phyloP scores from a whole-genome alignment of 2,113 vertebrate genomes.

The Pygoscelis adeliae region DNA sequence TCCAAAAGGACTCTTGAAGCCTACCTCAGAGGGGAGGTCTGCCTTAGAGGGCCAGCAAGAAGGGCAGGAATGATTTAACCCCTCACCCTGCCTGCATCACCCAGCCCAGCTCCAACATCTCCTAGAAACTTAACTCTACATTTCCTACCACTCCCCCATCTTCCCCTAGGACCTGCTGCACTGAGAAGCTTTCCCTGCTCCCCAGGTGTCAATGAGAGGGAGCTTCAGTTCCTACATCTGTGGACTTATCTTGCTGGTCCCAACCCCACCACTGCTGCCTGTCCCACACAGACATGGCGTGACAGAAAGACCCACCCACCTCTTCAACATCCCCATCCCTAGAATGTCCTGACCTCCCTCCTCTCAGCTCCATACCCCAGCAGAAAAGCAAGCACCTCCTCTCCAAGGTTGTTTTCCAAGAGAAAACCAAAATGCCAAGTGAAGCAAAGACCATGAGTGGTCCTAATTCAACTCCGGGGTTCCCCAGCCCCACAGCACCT shows the following conservation, averaged over 20 bases:
- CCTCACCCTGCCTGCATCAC: background rate
- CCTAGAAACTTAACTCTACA: background rate
- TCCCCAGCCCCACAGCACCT: background rate
- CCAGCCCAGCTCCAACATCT: background rate
- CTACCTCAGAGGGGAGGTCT: background rate
- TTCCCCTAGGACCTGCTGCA: background rate
- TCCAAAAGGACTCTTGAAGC: background rate
- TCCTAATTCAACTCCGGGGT: background rate
- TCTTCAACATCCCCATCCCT: background rate
- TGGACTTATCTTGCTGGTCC: background rate
- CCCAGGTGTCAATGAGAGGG: background rate
- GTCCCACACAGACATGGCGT: accelerated
- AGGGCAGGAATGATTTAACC: background rate
- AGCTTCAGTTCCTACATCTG: background rate
- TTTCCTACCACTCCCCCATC: background rate
- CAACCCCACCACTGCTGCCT: background rate
- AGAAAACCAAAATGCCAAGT: background rate
- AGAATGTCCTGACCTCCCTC: background rate
- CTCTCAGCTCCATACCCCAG: background rate
- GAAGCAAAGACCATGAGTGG: background rate
- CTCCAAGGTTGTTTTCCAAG: background rate
- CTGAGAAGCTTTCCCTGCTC: background rate
- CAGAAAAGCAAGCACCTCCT: background rate
- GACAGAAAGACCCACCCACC: background rate
- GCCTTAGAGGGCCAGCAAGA: background rate